Evolutionary conservation across 2,113 vertebrate species (phyloP).

Genomic region (Callocephalon fimbriatum): DNA sequence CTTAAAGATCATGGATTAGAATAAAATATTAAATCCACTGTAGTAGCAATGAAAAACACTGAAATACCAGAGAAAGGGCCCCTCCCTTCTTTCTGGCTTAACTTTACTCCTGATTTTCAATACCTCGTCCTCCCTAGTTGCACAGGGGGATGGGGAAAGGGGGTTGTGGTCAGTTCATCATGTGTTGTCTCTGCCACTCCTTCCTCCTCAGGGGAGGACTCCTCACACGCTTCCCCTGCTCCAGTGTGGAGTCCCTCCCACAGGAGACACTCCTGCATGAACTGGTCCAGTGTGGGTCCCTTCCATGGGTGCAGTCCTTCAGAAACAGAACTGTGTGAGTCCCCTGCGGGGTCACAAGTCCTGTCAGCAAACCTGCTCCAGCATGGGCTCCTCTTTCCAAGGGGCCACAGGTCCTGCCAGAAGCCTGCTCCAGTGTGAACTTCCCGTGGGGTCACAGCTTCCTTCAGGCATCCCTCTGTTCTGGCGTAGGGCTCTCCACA

Average conservation of each 20-base stretch:
- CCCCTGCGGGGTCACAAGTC: background rate
- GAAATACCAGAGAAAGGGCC: background rate
- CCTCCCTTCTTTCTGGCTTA: too few relatives aligned
- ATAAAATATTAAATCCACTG: background rate
- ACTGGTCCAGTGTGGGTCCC: background rate
- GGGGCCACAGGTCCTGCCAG: background rate
- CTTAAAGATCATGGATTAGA: background rate
- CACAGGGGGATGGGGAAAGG: too few relatives aligned
- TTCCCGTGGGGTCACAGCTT: background rate
- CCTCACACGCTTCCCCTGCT: too few relatives aligned
- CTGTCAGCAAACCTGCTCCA: background rate
- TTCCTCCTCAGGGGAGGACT: too few relatives aligned
- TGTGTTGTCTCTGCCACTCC: too few relatives aligned
- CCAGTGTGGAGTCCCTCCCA: too few relatives aligned
- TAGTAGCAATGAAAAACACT: background rate
- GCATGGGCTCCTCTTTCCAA: background rate
- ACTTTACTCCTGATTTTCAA: too few relatives aligned
- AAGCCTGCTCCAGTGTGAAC: background rate
- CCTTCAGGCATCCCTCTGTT: background rate
- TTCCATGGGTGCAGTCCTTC: background rate
- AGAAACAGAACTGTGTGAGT: background rate
- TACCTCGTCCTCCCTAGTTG: too few relatives aligned
- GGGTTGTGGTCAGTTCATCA: too few relatives aligned
- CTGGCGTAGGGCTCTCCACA: background rate
- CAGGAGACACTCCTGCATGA: background rate